phyloP scores from a whole-genome alignment of 2,113 vertebrate genomes.

The Delphinus delphis region DNA sequence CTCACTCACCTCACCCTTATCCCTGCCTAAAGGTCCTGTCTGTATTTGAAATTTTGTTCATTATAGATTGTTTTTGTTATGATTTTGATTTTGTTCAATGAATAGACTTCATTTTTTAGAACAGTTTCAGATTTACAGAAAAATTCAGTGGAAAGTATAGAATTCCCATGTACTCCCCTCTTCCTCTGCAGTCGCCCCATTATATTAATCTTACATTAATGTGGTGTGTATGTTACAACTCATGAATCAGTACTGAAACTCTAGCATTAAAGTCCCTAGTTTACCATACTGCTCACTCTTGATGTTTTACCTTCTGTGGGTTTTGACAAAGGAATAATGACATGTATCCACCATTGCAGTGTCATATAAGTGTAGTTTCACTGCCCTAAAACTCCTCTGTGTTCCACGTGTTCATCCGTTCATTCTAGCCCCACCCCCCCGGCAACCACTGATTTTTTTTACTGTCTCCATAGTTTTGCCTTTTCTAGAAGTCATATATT shows the following conservation, averaged over 20 bases:
- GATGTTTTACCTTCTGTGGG: not conserved
- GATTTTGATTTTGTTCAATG: not conserved
- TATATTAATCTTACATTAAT: not conserved
- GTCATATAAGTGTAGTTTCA: not conserved
- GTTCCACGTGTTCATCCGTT: not conserved
- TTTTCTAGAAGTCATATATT: not conserved
- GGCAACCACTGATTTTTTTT: not conserved
- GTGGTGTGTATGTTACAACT: not conserved
- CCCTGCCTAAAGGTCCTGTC: rapidly evolving
- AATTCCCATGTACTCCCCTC: not conserved
- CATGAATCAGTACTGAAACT: not conserved
- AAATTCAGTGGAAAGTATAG: not conserved
- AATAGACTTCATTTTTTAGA: not conserved
- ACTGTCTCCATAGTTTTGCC: not conserved
- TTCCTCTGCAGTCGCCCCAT: not conserved
- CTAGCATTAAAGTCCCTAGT: not conserved
- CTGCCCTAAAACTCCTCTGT: not conserved
- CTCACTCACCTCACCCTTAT: not conserved
- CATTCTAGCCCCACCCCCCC: rapidly evolving
- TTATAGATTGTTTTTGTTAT: not conserved
- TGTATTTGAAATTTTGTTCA: not conserved
- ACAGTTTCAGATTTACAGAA: not conserved
- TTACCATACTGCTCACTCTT: not conserved
- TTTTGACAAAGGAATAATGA: not conserved
- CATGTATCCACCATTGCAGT: rapidly evolving